A percentile compares a stretch with the other conserved stretches of the same genome.
These are phyloP conservation scores for Cheumatopsyche charites DNA, from an alignment of 1,140 invertebrate genomes.

Conservation along the genomic window DNA sequence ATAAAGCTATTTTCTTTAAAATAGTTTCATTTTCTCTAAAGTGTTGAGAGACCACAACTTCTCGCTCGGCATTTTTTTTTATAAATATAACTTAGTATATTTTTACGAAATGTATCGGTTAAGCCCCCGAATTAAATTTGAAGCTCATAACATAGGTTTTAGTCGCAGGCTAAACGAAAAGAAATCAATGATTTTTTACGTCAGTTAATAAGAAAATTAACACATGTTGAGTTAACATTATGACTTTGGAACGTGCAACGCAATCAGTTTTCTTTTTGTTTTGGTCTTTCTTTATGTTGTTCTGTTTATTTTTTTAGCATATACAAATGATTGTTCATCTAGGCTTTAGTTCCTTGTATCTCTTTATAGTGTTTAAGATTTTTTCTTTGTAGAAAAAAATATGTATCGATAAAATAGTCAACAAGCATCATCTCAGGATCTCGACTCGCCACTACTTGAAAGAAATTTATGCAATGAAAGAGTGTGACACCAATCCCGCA, in stretches of 20 bases:
- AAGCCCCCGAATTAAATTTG: slow-evolving; percentile 32
- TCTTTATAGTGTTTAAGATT: not conserved
- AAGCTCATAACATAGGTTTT: slow-evolving; percentile 34
- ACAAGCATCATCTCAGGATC: slow-evolving; percentile 37
- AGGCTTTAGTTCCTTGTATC: slow-evolving; percentile 5
- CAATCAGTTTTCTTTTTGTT: slow-evolving; percentile 19
- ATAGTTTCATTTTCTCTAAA: slow-evolving; percentile 16
- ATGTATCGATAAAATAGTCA: slow-evolving; percentile 35
- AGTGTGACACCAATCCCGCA: slow-evolving; percentile 35
- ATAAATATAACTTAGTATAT: slow-evolving; percentile 23
- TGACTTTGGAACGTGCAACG: slow-evolving; percentile 33
- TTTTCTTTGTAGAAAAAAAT: slow-evolving; percentile 5
- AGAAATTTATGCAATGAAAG: slow-evolving; percentile 21
- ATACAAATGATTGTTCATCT: slow-evolving; percentile 33
- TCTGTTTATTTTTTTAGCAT: slow-evolving; percentile 4
- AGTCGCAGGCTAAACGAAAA: slow-evolving; percentile 16
- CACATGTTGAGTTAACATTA: slow-evolving; percentile 27
- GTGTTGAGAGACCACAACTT: slow-evolving; percentile 35
- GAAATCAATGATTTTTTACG: slow-evolving; percentile 29
- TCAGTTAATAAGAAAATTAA: slow-evolving; percentile 31
- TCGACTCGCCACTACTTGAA: slow-evolving; percentile 35
- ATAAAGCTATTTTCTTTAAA: not conserved
- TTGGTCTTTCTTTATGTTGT: not conserved
- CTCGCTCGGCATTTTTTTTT: slow-evolving; percentile 37
- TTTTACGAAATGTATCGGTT: slow-evolving; percentile 25